Evolutionary conservation across 2,113 vertebrate genomes (phyloP), one percentile per base, ranked within the genome.

Genomic region (Galbula dea): DNA sequence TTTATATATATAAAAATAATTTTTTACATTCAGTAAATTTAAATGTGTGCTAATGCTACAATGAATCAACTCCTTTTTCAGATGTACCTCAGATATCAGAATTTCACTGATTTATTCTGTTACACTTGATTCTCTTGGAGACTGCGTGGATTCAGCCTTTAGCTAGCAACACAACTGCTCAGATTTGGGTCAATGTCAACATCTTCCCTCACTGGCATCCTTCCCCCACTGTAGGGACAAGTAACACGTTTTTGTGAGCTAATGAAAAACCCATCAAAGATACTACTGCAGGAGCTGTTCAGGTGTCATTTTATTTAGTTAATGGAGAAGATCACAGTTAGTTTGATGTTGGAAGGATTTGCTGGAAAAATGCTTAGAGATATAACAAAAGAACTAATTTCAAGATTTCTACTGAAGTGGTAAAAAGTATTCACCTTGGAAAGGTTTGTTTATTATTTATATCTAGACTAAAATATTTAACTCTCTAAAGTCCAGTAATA

Each of bases 91-190:
- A 55, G 30, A 69, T 13, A 46, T 67, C 63, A 88, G 37, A 80
- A 74, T 83, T 83, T 71, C 85, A 32, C 62, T 67, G 49, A 67
- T 88, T 74, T 89, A 48, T 83, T 69, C 61, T 71, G n/a, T 24
- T 58, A n/a, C 15, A n/a, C 57, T 37, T 77, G 63, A 81, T 93
- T 88, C 49, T 24, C 39, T 95, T 67, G 67, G 59, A 94, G 93
- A 62, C 7, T 67, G 61, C 34, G 41, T 93, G 59, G 11, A 73
- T 90, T 74, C 55, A 86, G 24, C 18, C 19, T 63, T 75, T 69
- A 76, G 39, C n/a, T 54, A 43, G 32, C 37, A 89, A 62, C 32
- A 93, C n/a, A 78, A 37, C 75, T 63, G 43, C 57, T 61, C 61
- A 58, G 57, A 73, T 73, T 7, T 68, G 37, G 36, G 55, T 83